A percentile compares a stretch with the other conserved stretches of the same genome.
Conservation (phyloP, 2,888 invertebrate species). For the Dorcus parallelipipedus region DNA sequence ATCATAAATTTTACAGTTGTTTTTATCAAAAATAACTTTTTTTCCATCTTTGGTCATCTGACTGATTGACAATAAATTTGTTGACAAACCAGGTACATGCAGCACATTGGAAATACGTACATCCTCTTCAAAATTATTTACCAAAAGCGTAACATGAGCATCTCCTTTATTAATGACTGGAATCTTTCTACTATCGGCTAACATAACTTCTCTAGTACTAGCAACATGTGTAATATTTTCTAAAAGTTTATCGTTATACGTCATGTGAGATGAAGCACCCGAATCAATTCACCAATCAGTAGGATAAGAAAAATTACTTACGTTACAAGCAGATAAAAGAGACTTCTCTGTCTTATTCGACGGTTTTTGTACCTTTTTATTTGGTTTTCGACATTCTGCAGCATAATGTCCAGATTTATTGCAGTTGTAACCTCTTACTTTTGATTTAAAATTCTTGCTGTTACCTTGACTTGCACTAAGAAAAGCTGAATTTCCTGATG, state of each 20-base stretch:
- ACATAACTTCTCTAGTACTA: too few relatives aligned
- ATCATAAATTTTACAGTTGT: neutral
- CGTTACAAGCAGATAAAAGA: neutral
- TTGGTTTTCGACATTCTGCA: constrained; percentile 6
- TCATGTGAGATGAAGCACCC: constrained; percentile 21
- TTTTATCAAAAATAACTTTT: constrained; percentile 2
- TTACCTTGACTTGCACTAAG: constrained; percentile 2
- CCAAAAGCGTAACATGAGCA: too few relatives aligned
- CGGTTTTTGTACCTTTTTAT: neutral
- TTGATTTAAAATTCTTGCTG: neutral
- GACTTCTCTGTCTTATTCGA: neutral
- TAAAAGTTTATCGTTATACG: constrained; percentile 1
- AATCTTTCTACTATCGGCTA: too few relatives aligned
- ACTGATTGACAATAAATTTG: too few relatives aligned
- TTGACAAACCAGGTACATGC: too few relatives aligned
- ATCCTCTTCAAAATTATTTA: too few relatives aligned
- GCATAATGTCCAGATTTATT: constrained; percentile 13
- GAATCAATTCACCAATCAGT: constrained; percentile 21
- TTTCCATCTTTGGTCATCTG: too few relatives aligned
- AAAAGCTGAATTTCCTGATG: constrained; percentile 16
- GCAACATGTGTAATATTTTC: constrained; percentile 6
- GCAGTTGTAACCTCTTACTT: constrained; percentile 14
- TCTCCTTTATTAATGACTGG: too few relatives aligned
- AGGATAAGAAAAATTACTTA: neutral
- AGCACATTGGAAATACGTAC: too few relatives aligned